phyloP scores from a whole-genome alignment of 1,140 invertebrate species.

The Philaenus spumarius region DNA sequence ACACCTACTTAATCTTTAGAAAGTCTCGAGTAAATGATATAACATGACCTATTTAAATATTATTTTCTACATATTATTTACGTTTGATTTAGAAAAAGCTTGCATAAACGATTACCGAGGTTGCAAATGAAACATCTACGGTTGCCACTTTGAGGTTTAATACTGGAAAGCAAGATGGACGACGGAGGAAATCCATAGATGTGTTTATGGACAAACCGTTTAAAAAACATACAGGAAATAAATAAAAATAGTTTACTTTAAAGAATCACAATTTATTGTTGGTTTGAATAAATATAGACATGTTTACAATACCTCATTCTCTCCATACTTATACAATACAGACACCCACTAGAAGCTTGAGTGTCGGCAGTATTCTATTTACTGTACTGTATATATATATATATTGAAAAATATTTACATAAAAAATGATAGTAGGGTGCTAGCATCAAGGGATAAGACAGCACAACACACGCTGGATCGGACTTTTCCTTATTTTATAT shows the following conservation, averaged over 20 bases:
- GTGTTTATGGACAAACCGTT: too few species aligned
- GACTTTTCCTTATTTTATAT: background rate
- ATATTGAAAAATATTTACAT: constrained; percentile 14
- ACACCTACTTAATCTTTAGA: too few species aligned
- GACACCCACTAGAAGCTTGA: constrained; percentile 1
- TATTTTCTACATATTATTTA: too few species aligned
- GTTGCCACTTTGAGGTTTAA: too few species aligned
- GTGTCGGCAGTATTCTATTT: constrained; percentile 2
- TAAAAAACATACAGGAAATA: too few species aligned
- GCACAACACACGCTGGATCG: constrained; percentile 10
- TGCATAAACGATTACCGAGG: too few species aligned
- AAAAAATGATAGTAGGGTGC: constrained; percentile 10
- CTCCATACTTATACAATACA: constrained; percentile 6
- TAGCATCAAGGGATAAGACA: background rate
- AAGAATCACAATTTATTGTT: constrained; percentile 17
- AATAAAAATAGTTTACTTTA: background rate
- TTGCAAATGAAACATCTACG: too few species aligned
- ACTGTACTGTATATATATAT: constrained; percentile 1
- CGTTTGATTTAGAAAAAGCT: too few species aligned
- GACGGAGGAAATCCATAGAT: too few species aligned
- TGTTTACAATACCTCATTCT: constrained; percentile 9
- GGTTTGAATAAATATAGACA: constrained; percentile 14
- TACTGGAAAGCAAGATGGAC: too few species aligned
- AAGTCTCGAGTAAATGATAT: too few species aligned
- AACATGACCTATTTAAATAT: too few species aligned